These are phyloP conservation scores for Pimpla rufipes DNA, from an alignment of 2,888 invertebrate genomes.

Conservation along the genomic window DNA sequence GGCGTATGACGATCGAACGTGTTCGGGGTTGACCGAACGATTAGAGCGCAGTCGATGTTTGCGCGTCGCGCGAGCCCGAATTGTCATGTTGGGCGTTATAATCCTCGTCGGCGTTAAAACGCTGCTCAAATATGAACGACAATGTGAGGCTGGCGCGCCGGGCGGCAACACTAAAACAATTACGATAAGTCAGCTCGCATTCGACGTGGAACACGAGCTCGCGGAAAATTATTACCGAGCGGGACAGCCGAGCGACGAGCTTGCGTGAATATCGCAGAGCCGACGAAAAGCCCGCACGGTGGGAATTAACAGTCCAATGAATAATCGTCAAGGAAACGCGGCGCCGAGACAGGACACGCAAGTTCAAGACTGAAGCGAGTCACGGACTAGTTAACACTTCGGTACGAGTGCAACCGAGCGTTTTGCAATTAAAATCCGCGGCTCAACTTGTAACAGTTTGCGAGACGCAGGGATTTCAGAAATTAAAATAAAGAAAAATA, in stretches of 20 bases:
- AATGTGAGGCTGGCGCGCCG: neutral
- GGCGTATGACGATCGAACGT: conserved; percentile 31
- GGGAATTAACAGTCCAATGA: neutral
- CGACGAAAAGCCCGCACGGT: neutral
- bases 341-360: neutral
- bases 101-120: conserved; percentile 20
- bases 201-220: neutral
- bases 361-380: conserved; percentile 9
- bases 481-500: neutral
- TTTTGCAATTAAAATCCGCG: conserved; percentile 12
- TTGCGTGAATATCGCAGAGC: neutral
- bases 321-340: neutral
- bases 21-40: conserved; percentile 50
- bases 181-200: conserved; percentile 5
- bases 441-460: neutral
- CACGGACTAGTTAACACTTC: conserved; percentile 25
- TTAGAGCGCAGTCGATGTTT: conserved; percentile 53
- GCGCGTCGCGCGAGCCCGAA: conserved; percentile 7
- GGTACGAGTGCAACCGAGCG: conserved; percentile 9
- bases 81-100: conserved; percentile 22
- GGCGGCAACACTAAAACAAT: conserved; percentile 9
- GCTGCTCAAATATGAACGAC: conserved; percentile 36
- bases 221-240: conserved; percentile 1
- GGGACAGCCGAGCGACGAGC: neutral
- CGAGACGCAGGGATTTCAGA: neutral